Base-by-base conservation (phyloP, 1,140 invertebrate species). In the Lanistes nyassanus region DNA sequence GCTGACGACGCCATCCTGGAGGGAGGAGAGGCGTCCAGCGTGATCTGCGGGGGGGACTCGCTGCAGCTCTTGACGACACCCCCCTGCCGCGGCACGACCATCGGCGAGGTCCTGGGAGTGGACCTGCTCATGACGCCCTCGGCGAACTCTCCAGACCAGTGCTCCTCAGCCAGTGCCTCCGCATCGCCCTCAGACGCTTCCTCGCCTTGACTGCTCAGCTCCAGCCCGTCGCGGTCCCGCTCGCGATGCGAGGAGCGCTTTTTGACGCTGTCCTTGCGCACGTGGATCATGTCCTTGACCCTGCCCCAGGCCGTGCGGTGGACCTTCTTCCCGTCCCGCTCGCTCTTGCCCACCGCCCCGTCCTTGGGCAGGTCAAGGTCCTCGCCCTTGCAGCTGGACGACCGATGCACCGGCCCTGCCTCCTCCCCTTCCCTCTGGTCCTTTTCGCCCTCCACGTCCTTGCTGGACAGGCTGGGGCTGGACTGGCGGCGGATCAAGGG, bases 241-340 rank as follows among this genome's bases (percentile, higher is more conserved):
- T 80, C 34, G 21, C 23, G 29, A 21, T 58, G 66, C 64, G 78
- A 76, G 56, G 72, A 70, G 67, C 73, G 55, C 65, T 81, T 82
- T 85, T 92, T 93, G 16, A 93, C 89, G 34, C 92, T 94, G 67
- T 93, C 93, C 71, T 91, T 90, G 56, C 92, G 88, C 0, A 92
- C 92, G 82, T 94, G 92, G 75, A 94, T 93, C 37, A 94, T 94
- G 79, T 93, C 92, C 79, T 93, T 92, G 85, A 94, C 92, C 84
- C 93, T 93, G 1, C 91, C 92, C 93, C 93, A 94, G 0, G 93
- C 91, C 51, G 92, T 93, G 86, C 91, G 80, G 71, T 85, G 82
- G 42, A 77, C 53, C 76, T 87, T 87, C 65, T 85, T 85, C 29
- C 76, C 65, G 55, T 78, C 77, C 37, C 75, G 66, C 19, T 76